These are phyloP conservation scores for Sander lucioperca DNA, from an alignment of 2,113 vertebrate species.

Conservation along the genomic window DNA sequence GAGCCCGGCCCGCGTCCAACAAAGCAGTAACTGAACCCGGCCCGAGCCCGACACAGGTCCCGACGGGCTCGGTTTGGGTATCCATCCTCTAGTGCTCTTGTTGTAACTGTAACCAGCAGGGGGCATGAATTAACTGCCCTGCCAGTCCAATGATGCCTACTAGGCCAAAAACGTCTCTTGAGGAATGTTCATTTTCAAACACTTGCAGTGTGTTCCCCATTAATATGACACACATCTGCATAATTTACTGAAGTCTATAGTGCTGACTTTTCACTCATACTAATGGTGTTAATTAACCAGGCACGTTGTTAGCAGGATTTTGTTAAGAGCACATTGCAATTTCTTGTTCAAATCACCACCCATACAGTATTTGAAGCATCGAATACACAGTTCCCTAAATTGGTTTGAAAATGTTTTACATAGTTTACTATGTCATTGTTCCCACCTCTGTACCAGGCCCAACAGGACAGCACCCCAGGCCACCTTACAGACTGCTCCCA, in stretches of 20 bases:
- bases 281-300: conserved; percentile 55
- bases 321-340: background rate
- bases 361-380: conserved; percentile 3
- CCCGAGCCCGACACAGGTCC: too few relatives aligned
- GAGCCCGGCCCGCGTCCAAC: too few relatives aligned
- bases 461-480: conserved; percentile 25
- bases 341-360: background rate
- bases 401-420: background rate
- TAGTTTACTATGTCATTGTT: background rate
- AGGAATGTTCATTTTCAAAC: conserved; percentile 48
- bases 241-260: conserved; percentile 40
- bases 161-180: conserved; percentile 42
- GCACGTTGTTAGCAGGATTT: background rate
- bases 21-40: too few relatives aligned
- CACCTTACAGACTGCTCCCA: conserved; percentile 47
- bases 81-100: background rate
- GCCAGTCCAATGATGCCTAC: conserved; percentile 32
- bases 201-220: conserved; percentile 37
- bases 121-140: conserved; percentile 26
- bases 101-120: conserved; percentile 4
- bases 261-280: conserved; percentile 54
- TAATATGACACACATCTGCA: conserved; percentile 53
- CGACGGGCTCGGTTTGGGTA: too few relatives aligned
- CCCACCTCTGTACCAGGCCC: conserved; percentile 26
- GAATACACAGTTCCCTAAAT: background rate